These are phyloP conservation scores for Cremastinae sp. DNA, from an alignment of 2,888 invertebrate species.

Conservation along the genomic window DNA sequence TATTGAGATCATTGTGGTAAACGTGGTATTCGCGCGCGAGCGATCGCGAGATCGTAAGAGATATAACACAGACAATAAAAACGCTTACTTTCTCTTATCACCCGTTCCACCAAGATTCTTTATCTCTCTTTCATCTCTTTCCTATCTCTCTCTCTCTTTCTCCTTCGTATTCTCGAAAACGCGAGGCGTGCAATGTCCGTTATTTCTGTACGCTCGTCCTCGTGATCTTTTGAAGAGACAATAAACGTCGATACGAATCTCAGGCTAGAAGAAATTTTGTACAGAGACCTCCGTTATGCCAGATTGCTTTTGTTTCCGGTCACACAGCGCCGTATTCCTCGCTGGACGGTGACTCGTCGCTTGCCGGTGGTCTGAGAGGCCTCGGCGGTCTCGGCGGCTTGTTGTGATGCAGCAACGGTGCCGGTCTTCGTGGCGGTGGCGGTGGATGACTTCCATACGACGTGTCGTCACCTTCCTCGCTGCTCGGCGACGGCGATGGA, in stretches of 20 bases:
- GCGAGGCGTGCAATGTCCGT: slow-evolving; percentile 1
- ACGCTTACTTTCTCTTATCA: background rate
- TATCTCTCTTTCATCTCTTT: slow-evolving; percentile 8
- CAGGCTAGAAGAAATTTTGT: background rate
- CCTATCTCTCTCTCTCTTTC: slow-evolving; percentile 3
- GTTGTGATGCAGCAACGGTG: slow-evolving; percentile 70
- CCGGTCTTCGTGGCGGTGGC: slow-evolving; percentile 80
- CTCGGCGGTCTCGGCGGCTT: slow-evolving; percentile 75
- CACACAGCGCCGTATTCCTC: slow-evolving; percentile 79
- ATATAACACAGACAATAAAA: slow-evolving; percentile 8
- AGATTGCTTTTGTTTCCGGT: slow-evolving; percentile 52
- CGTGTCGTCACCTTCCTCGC: slow-evolving; percentile 80
- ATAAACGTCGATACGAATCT: slow-evolving; percentile 1
- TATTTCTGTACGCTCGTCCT: background rate
- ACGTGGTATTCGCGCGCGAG: slow-evolving; percentile 3
- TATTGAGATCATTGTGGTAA: slow-evolving; percentile 50
- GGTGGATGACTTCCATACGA: slow-evolving; percentile 81
- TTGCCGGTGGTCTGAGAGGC: slow-evolving; percentile 75
- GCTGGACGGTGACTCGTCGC: slow-evolving; percentile 79
- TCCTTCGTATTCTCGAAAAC: background rate
- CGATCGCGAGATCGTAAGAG: slow-evolving; percentile 6
- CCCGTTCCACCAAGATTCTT: background rate
- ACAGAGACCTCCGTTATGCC: no score
- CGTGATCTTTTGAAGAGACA: background rate
- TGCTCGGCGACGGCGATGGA: slow-evolving; percentile 82